A percentile compares a stretch with the other conserved stretches of the same genome.
Conservation (phyloP, 1,140 invertebrate genomes). For the Nixonia krombeini region DNA sequence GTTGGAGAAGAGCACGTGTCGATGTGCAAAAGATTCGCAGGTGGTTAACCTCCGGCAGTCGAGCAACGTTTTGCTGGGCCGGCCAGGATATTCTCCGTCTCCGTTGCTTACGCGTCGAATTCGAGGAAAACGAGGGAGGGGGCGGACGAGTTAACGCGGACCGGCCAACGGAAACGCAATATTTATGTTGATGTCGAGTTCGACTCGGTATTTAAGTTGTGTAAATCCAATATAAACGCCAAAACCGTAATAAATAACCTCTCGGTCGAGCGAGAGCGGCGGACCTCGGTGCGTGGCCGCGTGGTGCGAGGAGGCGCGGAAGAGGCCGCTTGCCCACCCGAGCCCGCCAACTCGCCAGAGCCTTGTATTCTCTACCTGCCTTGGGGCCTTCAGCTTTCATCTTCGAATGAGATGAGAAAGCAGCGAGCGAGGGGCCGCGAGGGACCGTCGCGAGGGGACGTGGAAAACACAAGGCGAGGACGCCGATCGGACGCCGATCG, state of each 20-base stretch:
- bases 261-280: constrained; percentile 48
- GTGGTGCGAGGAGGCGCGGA: constrained; percentile 11
- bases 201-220: constrained; percentile 66
- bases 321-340: constrained; percentile 19
- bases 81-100: background rate
- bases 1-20: background rate
- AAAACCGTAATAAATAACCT: constrained; percentile 67
- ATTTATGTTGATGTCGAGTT: constrained; percentile 64
- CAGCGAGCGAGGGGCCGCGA: constrained; percentile 26
- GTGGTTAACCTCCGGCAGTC: constrained; percentile 24
- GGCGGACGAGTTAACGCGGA: constrained; percentile 36
- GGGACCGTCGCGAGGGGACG: background rate
- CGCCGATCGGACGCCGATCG: too few species aligned
- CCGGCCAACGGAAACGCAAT: constrained; percentile 60
- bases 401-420: constrained; percentile 60
- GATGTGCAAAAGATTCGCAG: constrained; percentile 10
- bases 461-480: constrained; percentile 4
- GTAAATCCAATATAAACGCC: constrained; percentile 70
- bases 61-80: background rate
- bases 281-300: constrained; percentile 6
- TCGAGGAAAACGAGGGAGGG: constrained; percentile 25
- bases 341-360: constrained; percentile 11
- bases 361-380: constrained; percentile 62
- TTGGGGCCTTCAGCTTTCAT: constrained; percentile 56
- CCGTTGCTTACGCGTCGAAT: too few species aligned